These are phyloP conservation scores for Anastatus disparis DNA, from an alignment of 1,140 invertebrate genomes.

Conservation along the genomic window DNA sequence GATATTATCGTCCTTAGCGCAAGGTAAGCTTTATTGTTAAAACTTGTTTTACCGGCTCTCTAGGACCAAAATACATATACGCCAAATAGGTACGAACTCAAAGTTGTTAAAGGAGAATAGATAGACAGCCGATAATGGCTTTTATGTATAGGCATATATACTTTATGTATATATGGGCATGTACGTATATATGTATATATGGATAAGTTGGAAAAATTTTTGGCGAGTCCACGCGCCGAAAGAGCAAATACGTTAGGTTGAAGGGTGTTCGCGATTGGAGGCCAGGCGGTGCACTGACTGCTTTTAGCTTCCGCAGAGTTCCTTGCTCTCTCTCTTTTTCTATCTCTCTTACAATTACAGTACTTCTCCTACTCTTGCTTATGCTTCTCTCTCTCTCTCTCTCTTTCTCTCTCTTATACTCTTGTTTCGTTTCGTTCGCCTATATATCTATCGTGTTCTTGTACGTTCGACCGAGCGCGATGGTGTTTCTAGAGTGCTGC, in stretches of 20 bases:
- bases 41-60: no score
- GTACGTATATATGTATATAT: neutral
- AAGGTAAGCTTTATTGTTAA: no score
- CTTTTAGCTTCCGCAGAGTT: conserved; percentile 51
- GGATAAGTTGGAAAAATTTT: no score
- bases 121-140: no score
- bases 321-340: conserved; percentile 34
- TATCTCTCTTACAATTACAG: neutral
- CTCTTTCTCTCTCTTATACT: conserved; percentile 12
- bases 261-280: conserved; percentile 54
- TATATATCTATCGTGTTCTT: conserved; percentile 1
- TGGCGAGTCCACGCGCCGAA: conserved; percentile 1
- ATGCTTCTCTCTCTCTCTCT: conserved; percentile 2
- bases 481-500: conserved; percentile 17
- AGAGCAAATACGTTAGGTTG: neutral
- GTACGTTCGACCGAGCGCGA: conserved; percentile 12
- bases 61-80: no score
- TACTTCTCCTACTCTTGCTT: no score
- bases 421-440: neutral
- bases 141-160: no score
- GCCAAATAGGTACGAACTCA: no score
- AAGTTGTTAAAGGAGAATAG: no score
- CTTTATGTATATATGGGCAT: no score
- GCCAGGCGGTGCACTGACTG: conserved; percentile 64
- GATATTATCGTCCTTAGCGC: no score